Evolutionary conservation across 2,888 invertebrate genomes (phyloP), one percentile per base, ranked within the genome.

Genomic region (Lathronympha strigana): DNA sequence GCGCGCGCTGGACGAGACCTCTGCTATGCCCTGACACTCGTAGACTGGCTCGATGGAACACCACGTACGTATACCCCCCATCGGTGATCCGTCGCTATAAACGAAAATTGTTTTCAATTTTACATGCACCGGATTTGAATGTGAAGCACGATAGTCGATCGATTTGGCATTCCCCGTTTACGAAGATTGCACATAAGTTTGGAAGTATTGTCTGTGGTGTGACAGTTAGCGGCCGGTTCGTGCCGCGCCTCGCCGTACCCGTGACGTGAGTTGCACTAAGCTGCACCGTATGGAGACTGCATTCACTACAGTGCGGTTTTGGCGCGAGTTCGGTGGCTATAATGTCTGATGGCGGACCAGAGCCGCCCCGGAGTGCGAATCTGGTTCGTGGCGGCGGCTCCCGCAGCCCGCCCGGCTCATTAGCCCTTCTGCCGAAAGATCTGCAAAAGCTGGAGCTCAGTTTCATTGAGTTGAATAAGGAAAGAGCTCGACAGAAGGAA

Each of bases 381-480:
- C 74, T 76, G 63, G 67, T 73, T 61, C 82, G 83, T 66, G 77
- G 84, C 50, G 77, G 84, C 49, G 80, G 78, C 49, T 71, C 77
- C 38, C 84, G 85, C 70, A 87, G 83, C 70, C 86, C 90, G 61
- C 86, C 91, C 49, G 60, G 60, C 31, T 47, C 60, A 19, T 77
- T 80, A 49, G 85, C 79, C 69, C 72, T 80, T 66, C 85, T 78
- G 71, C 68, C 83, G 62, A 89, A 86, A 76, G 90, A 90, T 70
- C 78, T 90, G 72, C 88, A 88, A 74, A 93, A 90, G 73, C 84
- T 92, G 50, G 92, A 92, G 71, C 83, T 91, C 73, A 93, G 92
- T 78, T 92, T 88, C 72, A 80, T 92, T 67, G 92, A 92, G 81
- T 81, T 93, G 69, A 93, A 93, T 81, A 93, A 93, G 77, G 89